A percentile compares a stretch with the other conserved stretches of the same genome.
Conservation (phyloP, 1,140 invertebrate genomes). For the Galendromus occidentalis region DNA sequence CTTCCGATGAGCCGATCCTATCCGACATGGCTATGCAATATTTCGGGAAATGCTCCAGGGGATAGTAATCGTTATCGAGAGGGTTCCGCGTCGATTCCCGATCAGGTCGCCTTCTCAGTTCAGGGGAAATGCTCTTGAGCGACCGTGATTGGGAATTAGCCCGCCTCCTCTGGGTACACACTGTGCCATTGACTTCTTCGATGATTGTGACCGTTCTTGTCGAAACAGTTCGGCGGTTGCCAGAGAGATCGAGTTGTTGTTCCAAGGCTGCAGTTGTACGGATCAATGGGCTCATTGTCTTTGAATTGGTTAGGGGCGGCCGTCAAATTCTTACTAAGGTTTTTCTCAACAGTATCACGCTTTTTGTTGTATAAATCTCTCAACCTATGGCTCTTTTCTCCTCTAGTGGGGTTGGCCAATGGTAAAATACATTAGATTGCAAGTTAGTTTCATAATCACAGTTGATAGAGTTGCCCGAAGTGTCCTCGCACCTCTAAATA, state of each 20-base stretch:
- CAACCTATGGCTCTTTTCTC: background rate
- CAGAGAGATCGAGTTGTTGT: background rate
- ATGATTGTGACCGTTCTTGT: background rate
- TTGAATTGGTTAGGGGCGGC: background rate
- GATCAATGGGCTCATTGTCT: slow-evolving; percentile 10
- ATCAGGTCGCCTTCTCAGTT: too few relatives aligned
- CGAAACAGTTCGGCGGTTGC: background rate
- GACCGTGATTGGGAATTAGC: background rate
- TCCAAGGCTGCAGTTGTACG: background rate
- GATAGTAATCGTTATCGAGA: too few relatives aligned
- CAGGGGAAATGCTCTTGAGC: background rate
- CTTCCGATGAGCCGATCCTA: background rate
- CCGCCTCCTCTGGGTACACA: background rate
- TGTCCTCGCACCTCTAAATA: background rate
- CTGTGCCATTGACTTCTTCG: background rate
- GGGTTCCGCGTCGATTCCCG: too few relatives aligned
- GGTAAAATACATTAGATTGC: background rate
- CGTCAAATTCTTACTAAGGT: background rate
- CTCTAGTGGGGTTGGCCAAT: background rate
- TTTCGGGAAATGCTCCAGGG: too few relatives aligned
- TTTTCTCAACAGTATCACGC: background rate
- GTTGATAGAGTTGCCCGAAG: slow-evolving; percentile 8
- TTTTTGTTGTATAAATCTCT: background rate
- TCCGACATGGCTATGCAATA: background rate
- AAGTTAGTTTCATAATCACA: slow-evolving; percentile 9